These are phyloP conservation scores for Hypomecis atomaria DNA, from an alignment of 2,888 invertebrate species.

Conservation along the genomic window DNA sequence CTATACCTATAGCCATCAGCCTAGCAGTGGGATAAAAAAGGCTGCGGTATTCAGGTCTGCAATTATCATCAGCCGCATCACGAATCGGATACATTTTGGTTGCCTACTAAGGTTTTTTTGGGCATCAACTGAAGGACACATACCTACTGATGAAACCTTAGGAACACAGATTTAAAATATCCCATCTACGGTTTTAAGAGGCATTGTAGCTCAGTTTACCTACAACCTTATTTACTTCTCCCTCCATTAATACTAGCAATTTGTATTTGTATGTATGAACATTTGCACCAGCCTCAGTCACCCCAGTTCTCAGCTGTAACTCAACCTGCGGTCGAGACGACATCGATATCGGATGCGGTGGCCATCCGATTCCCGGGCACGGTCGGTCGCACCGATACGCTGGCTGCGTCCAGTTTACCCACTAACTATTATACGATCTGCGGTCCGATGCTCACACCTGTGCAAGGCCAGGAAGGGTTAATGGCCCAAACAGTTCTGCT, in stretches of 20 bases:
- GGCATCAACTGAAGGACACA: too few relatives aligned
- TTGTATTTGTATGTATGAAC: neutral
- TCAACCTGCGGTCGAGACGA: constrained; percentile 16
- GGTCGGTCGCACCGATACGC: constrained; percentile 69
- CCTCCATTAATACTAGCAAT: neutral
- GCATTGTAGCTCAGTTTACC: too few relatives aligned
- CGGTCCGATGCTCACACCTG: constrained; percentile 28
- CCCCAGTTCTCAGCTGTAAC: constrained; percentile 27
- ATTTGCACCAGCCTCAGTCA: neutral
- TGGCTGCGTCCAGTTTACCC: constrained; percentile 24
- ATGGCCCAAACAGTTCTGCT: constrained; percentile 44
- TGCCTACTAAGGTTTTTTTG: too few relatives aligned
- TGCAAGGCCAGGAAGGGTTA: constrained; percentile 42
- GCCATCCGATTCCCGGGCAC: constrained; percentile 66
- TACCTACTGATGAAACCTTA: too few relatives aligned
- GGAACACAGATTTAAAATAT: too few relatives aligned
- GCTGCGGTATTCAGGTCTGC: too few relatives aligned
- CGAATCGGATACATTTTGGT: too few relatives aligned
- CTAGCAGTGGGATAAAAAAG: too few relatives aligned
- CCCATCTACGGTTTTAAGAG: too few relatives aligned
- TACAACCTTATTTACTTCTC: neutral
- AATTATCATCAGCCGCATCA: too few relatives aligned
- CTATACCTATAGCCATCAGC: too few relatives aligned
- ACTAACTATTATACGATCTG: constrained; percentile 6
- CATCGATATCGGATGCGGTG: constrained; percentile 62